Evolutionary conservation across 1,140 invertebrate genomes (phyloP).

Genomic region (Carposina sasakii): DNA sequence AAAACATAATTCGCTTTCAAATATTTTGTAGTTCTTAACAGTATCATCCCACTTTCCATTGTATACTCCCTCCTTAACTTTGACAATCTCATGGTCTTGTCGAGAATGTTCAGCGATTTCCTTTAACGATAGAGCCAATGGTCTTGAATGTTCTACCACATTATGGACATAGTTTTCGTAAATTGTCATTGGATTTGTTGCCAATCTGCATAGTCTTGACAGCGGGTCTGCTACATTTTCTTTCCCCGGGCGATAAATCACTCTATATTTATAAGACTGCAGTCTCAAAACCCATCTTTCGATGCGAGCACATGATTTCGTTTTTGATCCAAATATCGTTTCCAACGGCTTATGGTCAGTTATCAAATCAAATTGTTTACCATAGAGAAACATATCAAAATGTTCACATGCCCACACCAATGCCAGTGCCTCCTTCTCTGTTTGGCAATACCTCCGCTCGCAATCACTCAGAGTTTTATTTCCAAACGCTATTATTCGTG

Average conservation of each 20-base stretch:
- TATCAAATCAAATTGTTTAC: too few species aligned
- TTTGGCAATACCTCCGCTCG: too few species aligned
- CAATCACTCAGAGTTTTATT: too few species aligned
- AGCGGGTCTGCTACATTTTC: slow-evolving; percentile 8
- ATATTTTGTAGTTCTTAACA: background rate
- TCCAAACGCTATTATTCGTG: too few species aligned
- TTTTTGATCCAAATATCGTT: background rate
- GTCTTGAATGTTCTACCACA: slow-evolving; percentile 2
- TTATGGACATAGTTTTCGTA: slow-evolving; percentile 4
- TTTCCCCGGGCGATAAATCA: slow-evolving; percentile 9
- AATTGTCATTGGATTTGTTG: background rate
- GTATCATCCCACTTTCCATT: background rate
- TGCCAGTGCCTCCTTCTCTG: too few species aligned
- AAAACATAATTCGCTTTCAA: slow-evolving; percentile 6
- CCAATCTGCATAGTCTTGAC: background rate
- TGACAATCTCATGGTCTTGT: background rate
- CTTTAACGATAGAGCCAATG: background rate
- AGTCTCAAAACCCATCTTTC: slow-evolving; percentile 20
- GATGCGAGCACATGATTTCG: slow-evolving; percentile 28
- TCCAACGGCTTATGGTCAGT: too few species aligned
- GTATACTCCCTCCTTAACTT: background rate
- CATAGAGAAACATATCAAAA: too few species aligned
- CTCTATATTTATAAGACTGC: slow-evolving; percentile 2
- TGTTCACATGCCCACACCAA: too few species aligned
- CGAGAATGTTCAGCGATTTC: background rate